Conservation (phyloP, 2,113 vertebrate species). For the Pterophyllum scalare region DNA sequence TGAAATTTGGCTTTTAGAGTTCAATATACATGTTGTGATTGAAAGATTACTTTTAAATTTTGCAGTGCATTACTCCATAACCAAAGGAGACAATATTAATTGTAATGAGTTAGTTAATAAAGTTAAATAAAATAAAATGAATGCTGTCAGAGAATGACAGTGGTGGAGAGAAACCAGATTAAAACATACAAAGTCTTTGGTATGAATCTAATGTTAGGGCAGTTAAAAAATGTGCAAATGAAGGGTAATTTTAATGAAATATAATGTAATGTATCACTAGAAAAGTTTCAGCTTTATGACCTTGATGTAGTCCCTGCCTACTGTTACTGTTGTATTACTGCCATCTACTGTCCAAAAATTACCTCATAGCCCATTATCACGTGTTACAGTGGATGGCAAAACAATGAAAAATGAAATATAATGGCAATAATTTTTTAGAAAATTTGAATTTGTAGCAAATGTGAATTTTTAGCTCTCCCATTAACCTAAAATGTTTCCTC, state of each 20-base stretch:
- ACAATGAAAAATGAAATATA: not conserved
- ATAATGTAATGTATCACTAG: not conserved
- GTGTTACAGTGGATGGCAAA: not conserved
- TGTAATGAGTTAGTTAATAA: not conserved
- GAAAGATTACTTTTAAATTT: not conserved
- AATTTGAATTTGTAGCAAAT: too few species aligned
- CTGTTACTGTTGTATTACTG: conserved; percentile 11
- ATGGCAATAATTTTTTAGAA: too few species aligned
- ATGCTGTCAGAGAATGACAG: not conserved
- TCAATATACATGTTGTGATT: not conserved
- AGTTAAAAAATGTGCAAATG: not conserved
- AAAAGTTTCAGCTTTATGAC: not conserved
- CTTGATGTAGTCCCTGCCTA: not conserved
- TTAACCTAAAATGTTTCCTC: not conserved
- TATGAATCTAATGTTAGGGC: not conserved
- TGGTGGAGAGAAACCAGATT: not conserved
- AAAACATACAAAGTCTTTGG: not conserved
- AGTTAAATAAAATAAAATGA: not conserved
- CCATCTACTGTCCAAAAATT: conserved; percentile 40
- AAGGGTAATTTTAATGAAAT: not conserved
- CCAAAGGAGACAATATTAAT: not conserved
- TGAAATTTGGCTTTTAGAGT: not conserved
- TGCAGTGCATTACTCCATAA: not conserved
- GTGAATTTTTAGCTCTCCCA: not conserved
- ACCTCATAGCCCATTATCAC: not conserved